Base-by-base conservation (phyloP, 1,140 invertebrate species). In the Pomacea maculata region DNA sequence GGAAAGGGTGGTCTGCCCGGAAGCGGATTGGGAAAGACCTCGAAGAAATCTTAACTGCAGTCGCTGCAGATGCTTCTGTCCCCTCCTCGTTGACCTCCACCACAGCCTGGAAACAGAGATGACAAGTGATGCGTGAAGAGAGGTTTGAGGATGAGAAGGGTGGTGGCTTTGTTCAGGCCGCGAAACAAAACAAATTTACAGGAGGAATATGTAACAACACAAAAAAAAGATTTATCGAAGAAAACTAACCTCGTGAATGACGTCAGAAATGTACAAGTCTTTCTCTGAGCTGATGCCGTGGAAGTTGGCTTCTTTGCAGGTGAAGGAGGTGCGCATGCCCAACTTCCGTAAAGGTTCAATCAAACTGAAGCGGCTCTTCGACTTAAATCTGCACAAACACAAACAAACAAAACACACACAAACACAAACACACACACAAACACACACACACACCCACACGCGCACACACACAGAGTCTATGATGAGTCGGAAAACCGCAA, bases 21-120 rank as follows among this genome's bases (percentile, higher is more conserved):
- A 78, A 55, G 0, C 25, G 15, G 52, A 64, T 54, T 6, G 75
- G 54, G 79, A 80, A 76, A 76, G 25, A 9, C 71, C 67, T 57
- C 78, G 77, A 34, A 85, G 88, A 80, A 83, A 6, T 6, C 34
- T 6, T 83, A 82, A 85, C 84, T 65, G 70, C 88, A 21, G 90
- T 89, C 11, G 88, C 89, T 8, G 90, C 92, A 25, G 91, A 89
- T 11, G 92, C 92, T 80, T 91, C 90, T 1, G 90, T 92, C 4
- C 92, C 92, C 79, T 89, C 88, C 83, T 93, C 92, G 78, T 90
- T 89, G 7, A 92, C 87, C 21, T 92, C 91, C 21, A 92, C 77
- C 67, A 90, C 86, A 8, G 91, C 87, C 82, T 91, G 88, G 74
- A 14, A 12, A 17, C 25, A 21, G 0, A 75, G 68, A 71, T 84